phyloP scores from a whole-genome alignment of 2,797 vertebrate genomes.

The Eulemur albifrons region DNA sequence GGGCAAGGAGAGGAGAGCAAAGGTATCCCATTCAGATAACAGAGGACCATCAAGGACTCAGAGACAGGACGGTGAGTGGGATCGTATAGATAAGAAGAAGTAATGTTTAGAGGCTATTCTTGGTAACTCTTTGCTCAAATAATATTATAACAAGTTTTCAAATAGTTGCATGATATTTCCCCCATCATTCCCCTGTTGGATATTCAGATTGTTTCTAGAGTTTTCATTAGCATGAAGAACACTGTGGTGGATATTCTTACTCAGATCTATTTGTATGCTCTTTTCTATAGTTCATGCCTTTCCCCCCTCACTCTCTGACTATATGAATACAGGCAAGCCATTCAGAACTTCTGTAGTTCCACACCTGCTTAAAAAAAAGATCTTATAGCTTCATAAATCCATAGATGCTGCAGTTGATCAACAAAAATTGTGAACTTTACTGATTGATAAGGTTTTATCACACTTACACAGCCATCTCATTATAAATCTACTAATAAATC shows the following conservation, averaged over 20 bases:
- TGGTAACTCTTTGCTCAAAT: conserved; percentile 20
- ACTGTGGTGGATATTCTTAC: not conserved
- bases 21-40: not conserved
- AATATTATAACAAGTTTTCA: not conserved
- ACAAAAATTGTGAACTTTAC: conserved; percentile 19
- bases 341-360: conserved; percentile 11
- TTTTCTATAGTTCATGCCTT: not conserved
- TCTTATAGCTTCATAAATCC: not conserved
- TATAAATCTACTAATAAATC: conserved; percentile 8
- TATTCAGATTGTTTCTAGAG: conserved; percentile 4
- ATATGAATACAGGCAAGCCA: not conserved
- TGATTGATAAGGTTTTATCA: conserved; percentile 21
- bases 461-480: not conserved
- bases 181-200: not conserved
- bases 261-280: not conserved
- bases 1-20: not conserved
- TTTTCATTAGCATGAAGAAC: not conserved
- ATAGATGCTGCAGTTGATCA: not conserved
- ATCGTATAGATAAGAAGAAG: not conserved
- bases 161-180: not conserved
- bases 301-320: not conserved
- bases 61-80: not conserved
- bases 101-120: not conserved
- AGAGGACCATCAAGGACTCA: not conserved
- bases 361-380: not conserved